A percentile compares a stretch with the other conserved stretches of the same genome.
Conservation (phyloP, 2,113 vertebrate genomes). For the Thalassoma bifasciatum region DNA sequence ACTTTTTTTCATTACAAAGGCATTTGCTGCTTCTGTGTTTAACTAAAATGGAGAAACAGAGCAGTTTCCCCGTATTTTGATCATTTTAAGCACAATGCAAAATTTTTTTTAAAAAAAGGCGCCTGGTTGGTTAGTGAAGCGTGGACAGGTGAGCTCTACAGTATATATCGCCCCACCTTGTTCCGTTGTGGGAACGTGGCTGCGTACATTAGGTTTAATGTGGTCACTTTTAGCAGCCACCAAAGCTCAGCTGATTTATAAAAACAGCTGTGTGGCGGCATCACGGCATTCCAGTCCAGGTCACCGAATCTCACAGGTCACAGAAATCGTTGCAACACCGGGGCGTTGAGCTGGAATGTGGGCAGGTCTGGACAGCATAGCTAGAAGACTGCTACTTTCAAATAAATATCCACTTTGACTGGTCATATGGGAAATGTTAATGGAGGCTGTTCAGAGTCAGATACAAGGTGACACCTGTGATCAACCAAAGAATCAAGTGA, state of each 20-base stretch:
- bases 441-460: neutral
- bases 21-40: neutral
- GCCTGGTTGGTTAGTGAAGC: neutral
- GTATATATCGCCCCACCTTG: neutral
- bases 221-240: neutral
- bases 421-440: neutral
- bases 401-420: neutral
- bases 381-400: neutral
- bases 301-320: conserved; percentile 18
- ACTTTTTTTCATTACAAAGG: neutral
- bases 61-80: conserved; percentile 27
- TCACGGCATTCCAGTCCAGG: conserved; percentile 3
- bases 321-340: neutral
- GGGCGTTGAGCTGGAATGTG: conserved; percentile 23
- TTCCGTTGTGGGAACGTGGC: neutral
- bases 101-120: neutral
- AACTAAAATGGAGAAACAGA: neutral
- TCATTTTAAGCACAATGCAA: no score
- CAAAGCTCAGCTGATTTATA: no score
- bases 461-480: conserved; percentile 1
- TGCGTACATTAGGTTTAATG: neutral
- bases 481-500: conserved; percentile 17
- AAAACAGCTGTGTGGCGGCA: no score
- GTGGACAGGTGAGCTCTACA: conserved; percentile 11
- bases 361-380: conserved; percentile 30